Conservation (phyloP, 2,113 vertebrate species). For the Dromaius novaehollandiae region DNA sequence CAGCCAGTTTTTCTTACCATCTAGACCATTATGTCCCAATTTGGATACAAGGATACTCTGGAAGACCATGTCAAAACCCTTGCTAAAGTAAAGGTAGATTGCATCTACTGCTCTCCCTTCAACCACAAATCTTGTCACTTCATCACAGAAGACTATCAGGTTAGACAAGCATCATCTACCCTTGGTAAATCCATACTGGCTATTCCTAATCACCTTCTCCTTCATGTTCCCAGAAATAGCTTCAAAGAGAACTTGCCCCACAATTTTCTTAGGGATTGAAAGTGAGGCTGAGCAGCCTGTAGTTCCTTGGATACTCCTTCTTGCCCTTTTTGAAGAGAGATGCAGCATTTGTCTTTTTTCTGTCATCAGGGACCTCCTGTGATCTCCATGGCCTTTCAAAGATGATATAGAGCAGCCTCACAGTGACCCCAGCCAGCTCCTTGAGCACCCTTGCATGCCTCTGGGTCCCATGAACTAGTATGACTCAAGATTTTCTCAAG, state of each 20-base stretch:
- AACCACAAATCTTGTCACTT: background rate
- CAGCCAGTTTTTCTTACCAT: background rate
- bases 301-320: background rate
- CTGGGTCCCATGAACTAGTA: background rate
- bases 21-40: background rate
- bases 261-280: background rate
- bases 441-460: background rate
- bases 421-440: background rate
- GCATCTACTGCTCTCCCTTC: background rate
- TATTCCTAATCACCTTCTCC: background rate
- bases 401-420: background rate
- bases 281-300: background rate
- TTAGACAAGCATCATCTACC: background rate
- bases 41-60: background rate
- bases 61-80: background rate
- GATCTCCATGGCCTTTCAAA: background rate
- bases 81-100: background rate
- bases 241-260: background rate
- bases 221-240: background rate
- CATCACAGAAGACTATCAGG: background rate
- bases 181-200: background rate
- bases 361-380: background rate
- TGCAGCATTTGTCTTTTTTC: background rate
- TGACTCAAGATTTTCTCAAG: background rate
- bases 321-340: background rate